A percentile compares a stretch with the other conserved stretches of the same genome.
Conservation (phyloP, 1,140 invertebrate species). For the Ceratina calcarata region DNA sequence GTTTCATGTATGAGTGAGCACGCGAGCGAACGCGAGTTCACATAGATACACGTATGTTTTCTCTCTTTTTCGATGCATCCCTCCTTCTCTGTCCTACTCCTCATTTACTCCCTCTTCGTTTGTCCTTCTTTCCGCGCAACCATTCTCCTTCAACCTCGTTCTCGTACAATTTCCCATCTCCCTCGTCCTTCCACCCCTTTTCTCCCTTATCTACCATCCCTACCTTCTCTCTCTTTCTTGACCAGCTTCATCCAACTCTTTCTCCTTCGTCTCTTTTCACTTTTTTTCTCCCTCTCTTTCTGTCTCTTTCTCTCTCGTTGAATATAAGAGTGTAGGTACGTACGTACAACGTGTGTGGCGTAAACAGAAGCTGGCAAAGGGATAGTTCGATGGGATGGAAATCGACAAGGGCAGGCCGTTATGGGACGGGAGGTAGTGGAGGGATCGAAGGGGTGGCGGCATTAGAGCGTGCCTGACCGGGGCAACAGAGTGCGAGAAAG, state of each 20-base stretch:
- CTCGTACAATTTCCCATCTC: background rate
- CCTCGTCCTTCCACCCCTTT: background rate
- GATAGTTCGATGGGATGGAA: conserved; percentile 22
- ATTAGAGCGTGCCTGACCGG: conserved; percentile 41
- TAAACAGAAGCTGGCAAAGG: conserved; percentile 30
- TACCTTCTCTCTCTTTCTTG: background rate
- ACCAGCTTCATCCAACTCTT: background rate
- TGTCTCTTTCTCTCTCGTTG: background rate
- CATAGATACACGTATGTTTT: background rate
- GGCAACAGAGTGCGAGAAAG: conserved; percentile 30
- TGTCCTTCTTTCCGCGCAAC: background rate
- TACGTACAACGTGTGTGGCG: background rate
- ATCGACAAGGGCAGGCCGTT: conserved; percentile 45
- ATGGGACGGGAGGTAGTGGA: conserved; percentile 48
- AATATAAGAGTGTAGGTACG: background rate
- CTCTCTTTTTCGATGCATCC: conserved; percentile 19
- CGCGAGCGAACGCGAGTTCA: background rate
- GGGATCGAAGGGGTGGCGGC: conserved; percentile 60
- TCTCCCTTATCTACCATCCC: conserved; percentile 22
- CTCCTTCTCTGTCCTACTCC: conserved; percentile 10
- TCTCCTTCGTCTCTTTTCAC: background rate
- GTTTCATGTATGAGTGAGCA: background rate
- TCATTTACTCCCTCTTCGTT: background rate
- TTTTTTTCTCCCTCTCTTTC: too few species aligned
- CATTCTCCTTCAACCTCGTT: background rate